Conservation (phyloP, 2,113 vertebrate species). For the Mus pahari region DNA sequence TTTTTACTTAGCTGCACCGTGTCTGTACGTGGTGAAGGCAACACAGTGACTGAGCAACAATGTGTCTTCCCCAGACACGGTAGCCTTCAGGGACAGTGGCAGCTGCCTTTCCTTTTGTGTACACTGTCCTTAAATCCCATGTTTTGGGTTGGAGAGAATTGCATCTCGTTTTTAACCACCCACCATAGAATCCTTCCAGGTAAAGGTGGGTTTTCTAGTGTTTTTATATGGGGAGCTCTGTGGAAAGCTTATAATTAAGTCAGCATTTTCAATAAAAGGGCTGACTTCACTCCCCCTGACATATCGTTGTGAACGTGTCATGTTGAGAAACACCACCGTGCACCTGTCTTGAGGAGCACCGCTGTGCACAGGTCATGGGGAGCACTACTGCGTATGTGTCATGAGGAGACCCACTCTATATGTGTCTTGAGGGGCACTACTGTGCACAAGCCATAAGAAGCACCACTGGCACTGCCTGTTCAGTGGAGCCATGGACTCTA, state of each 20-base stretch:
- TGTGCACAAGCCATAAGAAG: too few species aligned
- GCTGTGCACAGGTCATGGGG: background rate
- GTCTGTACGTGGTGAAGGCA: too few species aligned
- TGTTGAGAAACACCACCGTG: too few species aligned
- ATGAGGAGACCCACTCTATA: background rate
- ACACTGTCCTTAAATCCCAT: background rate
- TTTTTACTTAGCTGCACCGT: background rate
- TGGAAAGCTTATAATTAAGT: background rate
- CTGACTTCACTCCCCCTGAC: constrained; percentile 11
- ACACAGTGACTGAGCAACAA: background rate
- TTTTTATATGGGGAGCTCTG: background rate
- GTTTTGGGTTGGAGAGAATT: background rate
- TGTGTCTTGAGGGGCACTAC: too few species aligned
- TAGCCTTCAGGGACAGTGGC: background rate
- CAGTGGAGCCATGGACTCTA: too few species aligned
- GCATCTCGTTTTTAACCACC: background rate
- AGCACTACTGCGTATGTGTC: background rate
- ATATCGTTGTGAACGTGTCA: background rate
- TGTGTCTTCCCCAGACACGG: background rate
- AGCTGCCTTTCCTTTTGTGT: background rate
- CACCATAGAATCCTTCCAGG: constrained; percentile 7
- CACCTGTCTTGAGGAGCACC: background rate
- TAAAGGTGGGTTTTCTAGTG: background rate
- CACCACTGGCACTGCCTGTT: background rate
- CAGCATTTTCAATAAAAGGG: background rate